Percentiles rank a stretch among this genome's conserved stretches.
Conservation (phyloP, 2,797 vertebrate species). For the Hyperoplus lanceolatus region DNA sequence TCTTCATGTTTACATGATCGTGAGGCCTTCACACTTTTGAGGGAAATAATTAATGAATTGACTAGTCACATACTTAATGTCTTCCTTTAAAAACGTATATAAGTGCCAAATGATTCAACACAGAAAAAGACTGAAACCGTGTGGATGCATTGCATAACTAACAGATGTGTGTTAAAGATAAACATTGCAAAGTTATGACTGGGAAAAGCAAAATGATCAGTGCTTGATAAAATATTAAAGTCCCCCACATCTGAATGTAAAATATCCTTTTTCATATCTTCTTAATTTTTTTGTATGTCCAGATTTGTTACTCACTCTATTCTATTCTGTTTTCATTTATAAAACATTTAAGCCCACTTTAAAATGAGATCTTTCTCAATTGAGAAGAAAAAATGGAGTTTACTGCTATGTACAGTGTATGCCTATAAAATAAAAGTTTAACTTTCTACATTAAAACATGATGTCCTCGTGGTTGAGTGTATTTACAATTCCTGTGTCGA, state of each 20-base stretch:
- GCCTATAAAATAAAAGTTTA: constrained; percentile 86
- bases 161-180: constrained; percentile 37
- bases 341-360: constrained; percentile 61
- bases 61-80: constrained; percentile 61
- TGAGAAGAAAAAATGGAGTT: constrained; percentile 76
- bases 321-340: constrained; percentile 53
- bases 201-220: constrained; percentile 49
- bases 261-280: constrained; percentile 50
- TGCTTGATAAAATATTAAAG: constrained; percentile 76
- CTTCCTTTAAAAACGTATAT: constrained; percentile 63
- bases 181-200: constrained; percentile 40
- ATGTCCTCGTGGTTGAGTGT: constrained; percentile 18
- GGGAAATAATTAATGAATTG: constrained; percentile 32
- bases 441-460: constrained; percentile 82
- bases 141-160: constrained; percentile 38
- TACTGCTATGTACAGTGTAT: constrained; percentile 83
- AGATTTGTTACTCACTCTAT: constrained; percentile 40
- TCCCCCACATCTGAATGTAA: constrained; percentile 75
- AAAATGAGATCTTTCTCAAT: constrained; percentile 76
- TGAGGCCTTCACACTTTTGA: constrained; percentile 38
- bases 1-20: constrained; percentile 55
- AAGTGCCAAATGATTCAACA: constrained; percentile 78
- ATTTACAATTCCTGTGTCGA: neutral
- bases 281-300: constrained; percentile 43
- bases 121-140: constrained; percentile 43